Evolutionary conservation across 2,113 vertebrate genomes (phyloP), one percentile per base, ranked within the genome.

Genomic region (Microtus richardsoni): DNA sequence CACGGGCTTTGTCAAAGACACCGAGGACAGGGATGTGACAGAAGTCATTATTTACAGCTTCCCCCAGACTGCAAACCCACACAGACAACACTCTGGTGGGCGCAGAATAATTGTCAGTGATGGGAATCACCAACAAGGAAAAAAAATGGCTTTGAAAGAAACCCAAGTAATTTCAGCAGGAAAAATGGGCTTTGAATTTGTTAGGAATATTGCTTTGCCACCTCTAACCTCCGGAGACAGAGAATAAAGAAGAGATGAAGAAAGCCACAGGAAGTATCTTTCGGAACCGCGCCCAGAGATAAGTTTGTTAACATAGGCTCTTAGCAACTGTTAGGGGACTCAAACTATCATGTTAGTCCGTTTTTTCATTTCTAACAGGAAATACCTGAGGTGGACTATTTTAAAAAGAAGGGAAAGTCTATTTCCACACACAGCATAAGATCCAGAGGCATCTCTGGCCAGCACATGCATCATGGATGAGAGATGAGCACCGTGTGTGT

Each of bases 81-180:
- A 88, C 52, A 66, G 74, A 71, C 7, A 62, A 71, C 16, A 74
- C 52, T 91, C 79, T 58, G 64, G 68, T 41, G 84, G n/a, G 41
- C 70, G 75, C 21, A 58, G 70, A 89, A 74, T 86, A 88, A 94
- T 80, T 96, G 91, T 91, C 87, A 36, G 85, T 90, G 74, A 87
- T 10, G 49, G 71, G 84, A 94, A 94, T 82, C 89, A 77, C 82
- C 92, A 89, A 70, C 52, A 44, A 58, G 77, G 79, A 90, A 93
- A 88, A 96, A 91, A 94, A 73, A 84, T 71, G 49, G 74, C 78
- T 91, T 96, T 39, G 89, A 95, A 96, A 95, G 84, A 96, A 91
- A 89, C 47, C 30, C 33, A 64, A 75, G 84, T 84, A 74, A 91
- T 89, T 89, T 75, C 21, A 74, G 52, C 77, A 80, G 44, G 79